Conservation (phyloP, 2,888 invertebrate genomes). For the Saturnia japonica region DNA sequence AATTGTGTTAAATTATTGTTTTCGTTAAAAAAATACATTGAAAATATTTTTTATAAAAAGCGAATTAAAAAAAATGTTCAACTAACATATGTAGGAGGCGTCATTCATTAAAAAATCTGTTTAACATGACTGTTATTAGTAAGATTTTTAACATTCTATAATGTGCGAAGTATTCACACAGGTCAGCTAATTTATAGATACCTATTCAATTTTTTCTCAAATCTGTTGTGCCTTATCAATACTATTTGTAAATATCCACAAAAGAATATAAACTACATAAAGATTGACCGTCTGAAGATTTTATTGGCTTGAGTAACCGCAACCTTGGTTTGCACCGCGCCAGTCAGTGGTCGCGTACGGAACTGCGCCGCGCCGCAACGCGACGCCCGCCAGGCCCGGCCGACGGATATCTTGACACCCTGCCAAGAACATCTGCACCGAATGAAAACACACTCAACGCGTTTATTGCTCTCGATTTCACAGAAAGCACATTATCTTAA, state of each 20-base stretch:
- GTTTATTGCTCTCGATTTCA: conserved; percentile 26
- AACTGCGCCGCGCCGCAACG: conserved; percentile 23
- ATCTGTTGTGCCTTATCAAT: conserved; percentile 15
- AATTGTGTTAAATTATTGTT: too few species aligned
- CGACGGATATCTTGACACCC: conserved; percentile 41
- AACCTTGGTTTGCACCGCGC: conserved; percentile 57
- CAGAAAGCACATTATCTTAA: conserved; percentile 20
- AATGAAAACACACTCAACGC: conserved; percentile 30
- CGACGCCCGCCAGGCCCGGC: not conserved
- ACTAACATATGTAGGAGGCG: too few species aligned
- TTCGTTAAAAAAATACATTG: too few species aligned
- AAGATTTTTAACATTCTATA: too few species aligned
- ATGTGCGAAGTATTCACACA: too few species aligned
- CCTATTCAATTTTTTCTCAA: not conserved
- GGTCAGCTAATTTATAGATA: not conserved
- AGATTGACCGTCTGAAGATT: conserved; percentile 42
- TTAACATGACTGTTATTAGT: too few species aligned
- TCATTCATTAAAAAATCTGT: too few species aligned
- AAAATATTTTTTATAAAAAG: too few species aligned
- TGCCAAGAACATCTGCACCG: conserved; percentile 54
- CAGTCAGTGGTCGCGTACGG: conserved; percentile 25
- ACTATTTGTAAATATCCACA: conserved; percentile 23
- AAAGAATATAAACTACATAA: conserved; percentile 30
- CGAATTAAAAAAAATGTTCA: too few species aligned
- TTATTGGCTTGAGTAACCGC: conserved; percentile 50